Evolutionary conservation across 2,113 vertebrate species (phyloP).

Genomic region (Catharus bicknelli): DNA sequence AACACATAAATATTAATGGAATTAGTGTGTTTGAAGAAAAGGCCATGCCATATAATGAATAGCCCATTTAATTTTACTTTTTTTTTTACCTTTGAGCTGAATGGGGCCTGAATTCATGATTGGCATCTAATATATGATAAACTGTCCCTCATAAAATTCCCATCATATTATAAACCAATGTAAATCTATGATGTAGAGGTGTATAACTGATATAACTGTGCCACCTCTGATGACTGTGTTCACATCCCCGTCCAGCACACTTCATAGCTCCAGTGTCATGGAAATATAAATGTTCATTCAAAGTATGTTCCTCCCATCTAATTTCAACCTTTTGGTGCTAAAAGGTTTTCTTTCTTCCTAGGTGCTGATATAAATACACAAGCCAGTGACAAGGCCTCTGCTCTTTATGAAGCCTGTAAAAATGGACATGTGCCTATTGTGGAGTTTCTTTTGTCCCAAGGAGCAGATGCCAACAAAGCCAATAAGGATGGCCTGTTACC

Average conservation of each 20-base stretch:
- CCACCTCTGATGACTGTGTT: not conserved
- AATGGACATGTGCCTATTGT: conserved; percentile 83
- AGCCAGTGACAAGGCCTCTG: conserved; percentile 85
- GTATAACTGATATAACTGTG: not conserved
- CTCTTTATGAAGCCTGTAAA: conserved; percentile 91
- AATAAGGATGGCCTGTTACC: conserved; percentile 87
- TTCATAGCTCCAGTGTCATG: not conserved
- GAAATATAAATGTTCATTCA: not conserved
- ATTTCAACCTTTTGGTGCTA: not conserved
- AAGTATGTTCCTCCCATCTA: not conserved
- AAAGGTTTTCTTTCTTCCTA: conserved; percentile 46
- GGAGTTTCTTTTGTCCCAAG: conserved; percentile 85
- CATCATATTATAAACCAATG: not conserved
- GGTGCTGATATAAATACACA: conserved; percentile 89
- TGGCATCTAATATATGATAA: not conserved
- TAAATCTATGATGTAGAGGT: not conserved
- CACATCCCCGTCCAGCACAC: not conserved
- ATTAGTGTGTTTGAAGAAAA: not conserved
- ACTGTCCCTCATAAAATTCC: not conserved
- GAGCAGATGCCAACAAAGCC: conserved; percentile 87
- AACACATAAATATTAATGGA: not conserved
- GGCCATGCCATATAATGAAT: not conserved
- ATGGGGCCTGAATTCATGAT: not conserved
- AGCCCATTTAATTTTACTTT: not conserved
- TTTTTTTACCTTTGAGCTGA: not conserved